Base-by-base conservation (phyloP, 2,888 invertebrate genomes). In the Agrotis puta region DNA sequence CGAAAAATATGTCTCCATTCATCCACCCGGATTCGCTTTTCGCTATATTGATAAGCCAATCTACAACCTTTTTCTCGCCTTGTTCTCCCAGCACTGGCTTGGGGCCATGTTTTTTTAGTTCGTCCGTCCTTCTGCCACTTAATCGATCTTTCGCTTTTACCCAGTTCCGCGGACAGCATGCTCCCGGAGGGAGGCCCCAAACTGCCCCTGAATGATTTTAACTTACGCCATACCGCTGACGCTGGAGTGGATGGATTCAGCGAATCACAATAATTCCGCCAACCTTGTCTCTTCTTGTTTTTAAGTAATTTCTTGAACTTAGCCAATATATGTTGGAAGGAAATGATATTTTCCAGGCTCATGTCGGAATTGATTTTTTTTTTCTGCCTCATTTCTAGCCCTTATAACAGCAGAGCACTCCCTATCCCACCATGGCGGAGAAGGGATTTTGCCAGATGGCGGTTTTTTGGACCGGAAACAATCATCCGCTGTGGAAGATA, bases 11-110 rank as follows among this genome's bases (percentile, higher is more conserved):
- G 7, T 47, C 47, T 47, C 47, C 47, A 81, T 77, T 54, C 83
- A 83, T 86, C 85, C 85, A 84, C 16, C 85, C 85, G 16, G 65
- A 69, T 24, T 83, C 79, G 16, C 72, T 71, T 73, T 88, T 88
- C 9, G 86, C 73, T 53, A 85, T 82, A 45, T 82, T 76, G 64
- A 84, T 53, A 62, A 88, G 78, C 87, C 81, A 80, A 47, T 80
- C 79, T 14, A 75, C 78, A 66, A 81, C 70, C 58, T 79, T 79
- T 68, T 84, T 73, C 53, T 81, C 81, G 24, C 80, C 78, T 62
- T 69, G 51, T 51, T 53, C 33, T 16, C 67, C 75, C 48, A 85
- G 50, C 62, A 62, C 54, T 47, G 81, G 84, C 22, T 72, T 71
- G 33, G 83, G 84, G 43, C 84, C 83, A 27, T 71, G 68, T 74